These are phyloP conservation scores for Magallana nippona DNA, from an alignment of 2,888 invertebrate species.

Conservation along the genomic window DNA sequence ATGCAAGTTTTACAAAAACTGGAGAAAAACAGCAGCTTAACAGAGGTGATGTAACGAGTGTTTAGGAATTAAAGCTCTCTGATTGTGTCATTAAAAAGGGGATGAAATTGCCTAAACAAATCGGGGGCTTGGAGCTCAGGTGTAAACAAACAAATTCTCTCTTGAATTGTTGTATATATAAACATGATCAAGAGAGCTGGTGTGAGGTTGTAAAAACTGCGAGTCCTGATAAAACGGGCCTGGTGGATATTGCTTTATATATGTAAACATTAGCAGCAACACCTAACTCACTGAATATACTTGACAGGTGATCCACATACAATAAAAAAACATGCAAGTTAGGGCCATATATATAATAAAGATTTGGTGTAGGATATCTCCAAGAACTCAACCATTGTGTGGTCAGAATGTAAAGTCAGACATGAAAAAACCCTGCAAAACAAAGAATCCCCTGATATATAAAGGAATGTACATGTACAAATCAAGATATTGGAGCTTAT, in stretches of 20 bases:
- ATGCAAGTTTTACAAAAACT: no score
- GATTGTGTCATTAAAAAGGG: neutral
- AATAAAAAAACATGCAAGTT: neutral
- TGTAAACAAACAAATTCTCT: neutral
- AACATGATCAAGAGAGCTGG: neutral
- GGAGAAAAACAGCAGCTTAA: neutral
- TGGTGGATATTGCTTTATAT: neutral
- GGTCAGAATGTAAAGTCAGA: no score
- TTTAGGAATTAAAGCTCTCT: neutral
- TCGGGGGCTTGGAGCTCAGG: neutral
- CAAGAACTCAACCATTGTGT: neutral
- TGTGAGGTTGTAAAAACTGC: neutral
- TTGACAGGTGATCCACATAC: slow-evolving; percentile 8
- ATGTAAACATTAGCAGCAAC: neutral
- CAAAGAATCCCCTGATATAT: no score
- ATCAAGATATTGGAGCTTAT: no score
- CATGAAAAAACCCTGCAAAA: no score
- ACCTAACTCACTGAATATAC: neutral
- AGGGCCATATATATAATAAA: neutral
- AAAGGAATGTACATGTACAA: no score
- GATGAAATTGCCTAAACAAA: slow-evolving; percentile 11
- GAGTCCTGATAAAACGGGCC: neutral
- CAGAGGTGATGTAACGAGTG: neutral
- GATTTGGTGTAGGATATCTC: neutral
- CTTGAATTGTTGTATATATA: neutral